phyloP scores from a whole-genome alignment of 2,113 vertebrate species.

The Diadophis punctatus region DNA sequence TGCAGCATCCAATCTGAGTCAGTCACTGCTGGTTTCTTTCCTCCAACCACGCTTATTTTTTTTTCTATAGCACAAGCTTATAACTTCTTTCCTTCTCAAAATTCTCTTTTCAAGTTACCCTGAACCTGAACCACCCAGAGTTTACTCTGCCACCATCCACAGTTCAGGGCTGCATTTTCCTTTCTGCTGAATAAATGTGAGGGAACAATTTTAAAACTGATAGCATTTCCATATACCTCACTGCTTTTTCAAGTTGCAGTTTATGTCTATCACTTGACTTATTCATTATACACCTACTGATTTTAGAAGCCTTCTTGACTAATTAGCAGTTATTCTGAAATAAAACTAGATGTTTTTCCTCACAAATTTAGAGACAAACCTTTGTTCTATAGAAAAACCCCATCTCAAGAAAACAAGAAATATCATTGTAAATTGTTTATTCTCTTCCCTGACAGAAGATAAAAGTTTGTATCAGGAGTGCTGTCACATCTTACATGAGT shows the following conservation, averaged over 20 bases:
- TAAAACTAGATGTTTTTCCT: background rate
- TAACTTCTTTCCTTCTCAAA: background rate
- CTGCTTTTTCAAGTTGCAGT: background rate
- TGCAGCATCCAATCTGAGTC: background rate
- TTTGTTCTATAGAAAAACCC: accelerated
- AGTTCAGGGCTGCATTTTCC: background rate
- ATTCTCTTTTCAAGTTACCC: background rate
- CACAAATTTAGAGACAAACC: background rate
- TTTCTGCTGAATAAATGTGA: background rate
- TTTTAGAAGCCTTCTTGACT: background rate
- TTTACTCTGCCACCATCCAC: background rate
- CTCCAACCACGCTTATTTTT: background rate
- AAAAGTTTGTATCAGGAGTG: background rate
- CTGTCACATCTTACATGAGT: background rate
- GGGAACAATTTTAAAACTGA: background rate
- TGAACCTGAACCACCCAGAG: background rate
- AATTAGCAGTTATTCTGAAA: accelerated
- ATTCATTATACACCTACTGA: background rate
- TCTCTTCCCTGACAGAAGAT: background rate
- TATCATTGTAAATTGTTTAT: background rate
- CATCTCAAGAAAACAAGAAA: background rate
- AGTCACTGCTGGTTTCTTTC: background rate
- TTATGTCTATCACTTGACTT: background rate
- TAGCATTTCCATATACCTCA: background rate
- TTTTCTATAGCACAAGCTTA: background rate